A percentile compares a stretch with the other conserved stretches of the same genome.
Conservation (phyloP, 1,140 invertebrate species). For the Mizuhopecten yessoensis region DNA sequence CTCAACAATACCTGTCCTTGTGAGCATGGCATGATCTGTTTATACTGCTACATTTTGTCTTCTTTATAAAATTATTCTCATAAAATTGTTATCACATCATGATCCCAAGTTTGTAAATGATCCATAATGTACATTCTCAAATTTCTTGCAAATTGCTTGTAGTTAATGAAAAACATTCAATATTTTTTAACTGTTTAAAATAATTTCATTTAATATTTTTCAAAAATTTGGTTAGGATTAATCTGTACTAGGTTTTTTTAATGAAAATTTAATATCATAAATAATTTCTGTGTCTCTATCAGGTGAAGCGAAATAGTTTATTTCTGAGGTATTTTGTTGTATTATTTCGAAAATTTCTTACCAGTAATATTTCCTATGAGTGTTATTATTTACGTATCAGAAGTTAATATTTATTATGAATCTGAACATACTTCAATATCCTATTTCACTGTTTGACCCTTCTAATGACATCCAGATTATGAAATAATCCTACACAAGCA, state of each 20-base stretch:
- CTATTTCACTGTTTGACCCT: neutral
- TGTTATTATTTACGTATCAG: too few relatives aligned
- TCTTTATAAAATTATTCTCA: neutral
- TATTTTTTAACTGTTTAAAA: too few relatives aligned
- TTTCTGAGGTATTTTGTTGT: neutral
- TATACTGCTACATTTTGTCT: neutral
- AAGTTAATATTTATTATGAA: too few relatives aligned
- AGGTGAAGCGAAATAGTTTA: neutral
- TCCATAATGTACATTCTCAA: too few relatives aligned
- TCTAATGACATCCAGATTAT: too few relatives aligned
- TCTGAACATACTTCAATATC: too few relatives aligned
- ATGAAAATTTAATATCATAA: neutral
- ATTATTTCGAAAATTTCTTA: too few relatives aligned
- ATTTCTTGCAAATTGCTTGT: neutral
- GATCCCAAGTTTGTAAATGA: too few relatives aligned
- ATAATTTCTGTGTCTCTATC: neutral
- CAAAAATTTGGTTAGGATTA: neutral
- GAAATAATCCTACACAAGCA: neutral
- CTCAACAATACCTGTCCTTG: neutral
- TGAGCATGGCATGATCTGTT: slow-evolving; percentile 13
- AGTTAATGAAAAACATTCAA: neutral
- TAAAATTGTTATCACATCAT: neutral
- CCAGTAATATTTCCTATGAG: too few relatives aligned
- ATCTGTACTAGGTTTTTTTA: neutral
- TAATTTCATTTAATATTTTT: neutral